These are phyloP conservation scores for Episyrphus balteatus DNA, from an alignment of 1,140 invertebrate species.

Conservation along the genomic window DNA sequence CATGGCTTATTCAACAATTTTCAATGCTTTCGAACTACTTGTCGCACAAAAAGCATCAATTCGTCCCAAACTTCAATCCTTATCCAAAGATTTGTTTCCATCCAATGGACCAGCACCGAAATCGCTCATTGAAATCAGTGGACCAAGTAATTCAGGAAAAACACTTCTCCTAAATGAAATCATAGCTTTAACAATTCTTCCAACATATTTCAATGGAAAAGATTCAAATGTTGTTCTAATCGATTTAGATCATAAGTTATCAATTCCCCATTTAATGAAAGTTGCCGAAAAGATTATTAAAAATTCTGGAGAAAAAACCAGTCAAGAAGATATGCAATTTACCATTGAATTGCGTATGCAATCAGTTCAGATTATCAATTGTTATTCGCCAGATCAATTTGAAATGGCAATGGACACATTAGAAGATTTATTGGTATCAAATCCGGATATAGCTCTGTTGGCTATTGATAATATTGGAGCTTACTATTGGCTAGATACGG, in stretches of 20 bases:
- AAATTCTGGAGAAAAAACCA: neutral
- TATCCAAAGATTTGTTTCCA: slow-evolving; percentile 3
- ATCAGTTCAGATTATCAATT: slow-evolving; percentile 3
- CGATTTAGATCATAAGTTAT: slow-evolving; percentile 7
- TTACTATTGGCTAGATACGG: slow-evolving; percentile 9
- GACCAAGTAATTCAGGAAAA: slow-evolving; percentile 3
- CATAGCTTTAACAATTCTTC: slow-evolving; percentile 2
- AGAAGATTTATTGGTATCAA: slow-evolving; percentile 3
- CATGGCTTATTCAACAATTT: too few relatives aligned
- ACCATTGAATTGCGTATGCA: neutral
- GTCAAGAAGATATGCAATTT: neutral
- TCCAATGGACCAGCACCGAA: neutral
- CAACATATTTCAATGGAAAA: slow-evolving; percentile 5
- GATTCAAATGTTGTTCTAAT: slow-evolving; percentile 6
- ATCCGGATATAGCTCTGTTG: slow-evolving; percentile 3
- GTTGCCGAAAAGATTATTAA: neutral
- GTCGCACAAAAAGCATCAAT: too few relatives aligned
- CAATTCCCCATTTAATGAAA: neutral
- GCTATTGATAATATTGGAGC: slow-evolving; percentile 8
- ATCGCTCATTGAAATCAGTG: slow-evolving; percentile 8
- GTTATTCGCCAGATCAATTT: slow-evolving; percentile 6
- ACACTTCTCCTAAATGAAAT: slow-evolving; percentile 3
- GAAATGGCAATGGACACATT: slow-evolving; percentile 4
- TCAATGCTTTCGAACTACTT: too few relatives aligned
- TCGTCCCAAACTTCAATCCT: neutral